These are phyloP conservation scores for Tyto alba DNA, from an alignment of 2,113 vertebrate genomes.

Conservation along the genomic window DNA sequence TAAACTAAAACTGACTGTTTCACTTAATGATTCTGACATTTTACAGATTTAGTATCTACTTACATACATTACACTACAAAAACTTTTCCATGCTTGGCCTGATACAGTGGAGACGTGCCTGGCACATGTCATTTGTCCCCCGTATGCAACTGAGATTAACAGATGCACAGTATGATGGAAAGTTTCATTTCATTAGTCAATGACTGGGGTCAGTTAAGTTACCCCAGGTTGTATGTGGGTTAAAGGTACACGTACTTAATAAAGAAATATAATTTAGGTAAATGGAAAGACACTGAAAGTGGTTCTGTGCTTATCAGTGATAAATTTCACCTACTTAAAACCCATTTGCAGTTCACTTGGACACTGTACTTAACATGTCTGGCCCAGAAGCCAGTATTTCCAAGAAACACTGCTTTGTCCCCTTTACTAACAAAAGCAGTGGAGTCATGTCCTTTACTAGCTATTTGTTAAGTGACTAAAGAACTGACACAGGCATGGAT, in stretches of 20 bases:
- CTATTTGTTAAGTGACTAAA: neutral
- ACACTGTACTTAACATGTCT: neutral
- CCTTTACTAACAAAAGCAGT: neutral
- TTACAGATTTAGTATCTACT: neutral
- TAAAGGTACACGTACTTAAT: neutral
- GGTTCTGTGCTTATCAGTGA: neutral
- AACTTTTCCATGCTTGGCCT: neutral
- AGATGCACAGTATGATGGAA: accelerated
- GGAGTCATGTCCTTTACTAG: neutral
- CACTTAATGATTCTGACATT: neutral
- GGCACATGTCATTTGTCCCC: neutral
- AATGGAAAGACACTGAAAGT: neutral
- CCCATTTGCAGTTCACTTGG: neutral
- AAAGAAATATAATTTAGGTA: neutral
- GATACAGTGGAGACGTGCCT: neutral
- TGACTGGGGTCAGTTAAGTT: neutral
- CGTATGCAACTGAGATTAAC: neutral
- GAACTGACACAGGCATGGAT: neutral
- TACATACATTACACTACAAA: neutral
- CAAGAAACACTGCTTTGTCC: neutral
- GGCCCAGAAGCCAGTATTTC: neutral
- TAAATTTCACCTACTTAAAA: neutral
- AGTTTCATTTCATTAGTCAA: neutral
- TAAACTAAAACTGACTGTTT: neutral
- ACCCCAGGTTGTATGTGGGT: neutral